phyloP scores from a whole-genome alignment of 1,140 invertebrate genomes.

The Muscidifurax raptorellus region DNA sequence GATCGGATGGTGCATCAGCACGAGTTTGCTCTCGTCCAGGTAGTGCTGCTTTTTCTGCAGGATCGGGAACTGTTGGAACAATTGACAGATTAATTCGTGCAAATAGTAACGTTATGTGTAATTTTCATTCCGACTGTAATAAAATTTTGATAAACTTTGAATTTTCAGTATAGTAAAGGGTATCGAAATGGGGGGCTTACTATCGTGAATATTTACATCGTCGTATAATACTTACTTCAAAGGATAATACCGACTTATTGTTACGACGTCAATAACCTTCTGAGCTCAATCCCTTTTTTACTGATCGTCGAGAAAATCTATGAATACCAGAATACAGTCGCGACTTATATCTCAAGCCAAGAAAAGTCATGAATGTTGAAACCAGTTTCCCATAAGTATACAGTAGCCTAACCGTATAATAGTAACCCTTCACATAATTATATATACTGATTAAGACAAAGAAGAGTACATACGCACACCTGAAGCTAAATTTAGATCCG shows the following conservation, averaged over 20 bases:
- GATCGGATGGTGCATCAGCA: slow-evolving; percentile 95
- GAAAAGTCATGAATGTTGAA: neutral
- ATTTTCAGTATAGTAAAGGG: neutral
- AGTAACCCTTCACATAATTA: no score
- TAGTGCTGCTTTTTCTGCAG: slow-evolving; percentile 83
- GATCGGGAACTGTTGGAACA: slow-evolving; percentile 53
- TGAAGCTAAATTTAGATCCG: neutral
- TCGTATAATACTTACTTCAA: neutral
- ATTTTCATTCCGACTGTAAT: no score
- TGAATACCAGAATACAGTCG: neutral
- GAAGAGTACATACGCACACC: no score
- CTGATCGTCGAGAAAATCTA: neutral
- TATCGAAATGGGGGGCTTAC: neutral
- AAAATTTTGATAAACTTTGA: no score
- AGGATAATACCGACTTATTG: neutral
- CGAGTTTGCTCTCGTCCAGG: slow-evolving; percentile 85
- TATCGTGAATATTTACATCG: neutral
- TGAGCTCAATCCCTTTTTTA: neutral
- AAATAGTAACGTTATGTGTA: no score
- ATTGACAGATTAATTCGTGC: neutral
- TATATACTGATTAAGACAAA: neutral
- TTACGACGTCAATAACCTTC: neutral
- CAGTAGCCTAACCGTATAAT: neutral
- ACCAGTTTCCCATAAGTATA: neutral
- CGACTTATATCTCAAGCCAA: neutral